Percentiles rank a stretch among this genome's conserved stretches.
Evolutionary conservation across 1,140 invertebrate species (phyloP).

Genomic region (Zeugodacus cucurbitae): DNA sequence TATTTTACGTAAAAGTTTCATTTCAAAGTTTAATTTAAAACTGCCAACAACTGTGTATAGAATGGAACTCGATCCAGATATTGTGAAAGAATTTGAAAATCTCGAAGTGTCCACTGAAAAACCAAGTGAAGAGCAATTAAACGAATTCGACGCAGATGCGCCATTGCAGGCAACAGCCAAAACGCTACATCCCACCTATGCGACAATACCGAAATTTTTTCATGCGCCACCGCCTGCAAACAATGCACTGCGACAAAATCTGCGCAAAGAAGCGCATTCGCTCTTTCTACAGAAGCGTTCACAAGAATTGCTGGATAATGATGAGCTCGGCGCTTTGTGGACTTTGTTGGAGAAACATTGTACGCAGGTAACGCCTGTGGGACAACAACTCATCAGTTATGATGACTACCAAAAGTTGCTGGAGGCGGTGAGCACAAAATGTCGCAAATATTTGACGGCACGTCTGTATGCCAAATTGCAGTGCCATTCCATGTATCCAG

Average conservation of each 20-base stretch:
- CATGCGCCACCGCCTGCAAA: conserved; percentile 79
- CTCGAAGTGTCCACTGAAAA: conserved; percentile 44
- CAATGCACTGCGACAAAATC: conserved; percentile 80
- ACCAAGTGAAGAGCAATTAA: conserved; percentile 45
- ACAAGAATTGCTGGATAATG: conserved; percentile 84
- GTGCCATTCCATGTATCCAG: conserved; percentile 80
- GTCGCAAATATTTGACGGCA: conserved; percentile 83
- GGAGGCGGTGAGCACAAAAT: conserved; percentile 76
- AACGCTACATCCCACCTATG: conserved; percentile 52
- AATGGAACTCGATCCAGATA: conserved; percentile 53
- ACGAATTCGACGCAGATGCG: conserved; percentile 45
- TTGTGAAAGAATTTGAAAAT: conserved; percentile 46
- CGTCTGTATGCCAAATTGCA: conserved; percentile 88
- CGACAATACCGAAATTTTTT: conserved; percentile 81
- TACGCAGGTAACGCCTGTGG: conserved; percentile 74
- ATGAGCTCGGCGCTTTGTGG: conserved; percentile 89
- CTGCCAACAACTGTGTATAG: neutral
- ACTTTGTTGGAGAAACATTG: conserved; percentile 83
- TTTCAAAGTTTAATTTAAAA: neutral
- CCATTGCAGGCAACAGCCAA: conserved; percentile 42
- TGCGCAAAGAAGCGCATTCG: conserved; percentile 88
- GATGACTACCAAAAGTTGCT: conserved; percentile 83
- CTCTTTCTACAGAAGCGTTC: conserved; percentile 87
- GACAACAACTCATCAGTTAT: conserved; percentile 88
- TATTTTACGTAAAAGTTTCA: neutral